Evolutionary conservation across 2,888 invertebrate species (phyloP).

Genomic region (Rotaria magnacalcarata): DNA sequence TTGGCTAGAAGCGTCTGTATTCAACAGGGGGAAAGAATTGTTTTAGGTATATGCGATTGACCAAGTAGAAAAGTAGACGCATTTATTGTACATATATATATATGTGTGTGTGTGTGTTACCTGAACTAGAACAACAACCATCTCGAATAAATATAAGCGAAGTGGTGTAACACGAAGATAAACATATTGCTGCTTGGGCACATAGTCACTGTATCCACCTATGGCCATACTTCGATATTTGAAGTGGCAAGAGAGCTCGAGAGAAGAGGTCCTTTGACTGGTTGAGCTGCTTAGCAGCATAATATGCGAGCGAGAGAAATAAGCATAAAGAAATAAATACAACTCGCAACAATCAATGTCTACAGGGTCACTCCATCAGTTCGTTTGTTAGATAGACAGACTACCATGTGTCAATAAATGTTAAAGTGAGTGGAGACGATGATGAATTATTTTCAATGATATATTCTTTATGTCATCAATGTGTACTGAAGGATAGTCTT

Average conservation of each 20-base stretch:
- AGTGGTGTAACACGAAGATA: constrained; percentile 7
- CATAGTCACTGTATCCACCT: background rate
- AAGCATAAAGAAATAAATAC: background rate
- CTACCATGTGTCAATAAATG: constrained; percentile 10
- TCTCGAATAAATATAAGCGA: background rate
- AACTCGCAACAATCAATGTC: constrained; percentile 12
- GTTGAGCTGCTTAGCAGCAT: constrained; percentile 14
- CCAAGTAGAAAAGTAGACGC: background rate
- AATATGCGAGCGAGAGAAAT: background rate
- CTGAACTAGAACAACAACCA: constrained; percentile 4
- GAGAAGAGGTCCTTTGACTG: background rate
- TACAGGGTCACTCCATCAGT: background rate
- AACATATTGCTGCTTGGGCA: background rate
- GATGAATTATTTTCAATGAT: background rate
- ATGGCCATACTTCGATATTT: background rate
- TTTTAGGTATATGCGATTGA: background rate
- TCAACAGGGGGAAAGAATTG: background rate
- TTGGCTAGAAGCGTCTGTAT: background rate
- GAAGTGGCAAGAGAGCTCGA: background rate
- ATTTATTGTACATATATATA: background rate
- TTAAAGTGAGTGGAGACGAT: background rate
- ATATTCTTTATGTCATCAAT: background rate
- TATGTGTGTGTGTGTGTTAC: background rate
- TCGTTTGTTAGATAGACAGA: background rate
- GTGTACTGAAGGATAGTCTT: background rate